phyloP scores from a whole-genome alignment of 2,888 invertebrate genomes.

The Sepiola atlantica region DNA sequence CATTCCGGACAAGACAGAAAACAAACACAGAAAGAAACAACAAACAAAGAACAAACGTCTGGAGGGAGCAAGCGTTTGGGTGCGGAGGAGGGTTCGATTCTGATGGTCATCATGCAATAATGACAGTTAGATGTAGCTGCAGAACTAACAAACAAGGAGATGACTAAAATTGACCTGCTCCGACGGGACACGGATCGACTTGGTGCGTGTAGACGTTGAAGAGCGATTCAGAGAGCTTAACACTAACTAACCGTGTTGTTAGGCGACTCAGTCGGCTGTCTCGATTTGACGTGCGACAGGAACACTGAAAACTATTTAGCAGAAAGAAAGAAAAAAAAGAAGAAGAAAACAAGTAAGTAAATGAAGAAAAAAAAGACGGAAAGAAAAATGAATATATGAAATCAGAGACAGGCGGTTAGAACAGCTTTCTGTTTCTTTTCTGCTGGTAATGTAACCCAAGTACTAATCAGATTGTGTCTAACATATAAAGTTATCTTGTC shows the following conservation, averaged over 20 bases:
- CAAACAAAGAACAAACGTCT: too few relatives aligned
- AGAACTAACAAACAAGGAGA: background rate
- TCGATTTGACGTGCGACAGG: background rate
- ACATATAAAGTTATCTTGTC: too few relatives aligned
- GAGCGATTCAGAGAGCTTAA: constrained; percentile 11
- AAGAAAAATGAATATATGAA: background rate
- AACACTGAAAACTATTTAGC: background rate
- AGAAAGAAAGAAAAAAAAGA: background rate
- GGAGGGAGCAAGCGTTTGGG: background rate
- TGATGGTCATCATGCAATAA: background rate
- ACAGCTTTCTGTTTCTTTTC: too few relatives aligned
- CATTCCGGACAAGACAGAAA: background rate
- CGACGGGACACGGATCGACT: background rate
- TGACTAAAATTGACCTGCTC: constrained; percentile 18
- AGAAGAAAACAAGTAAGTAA: background rate
- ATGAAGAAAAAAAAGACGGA: background rate
- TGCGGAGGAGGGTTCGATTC: background rate
- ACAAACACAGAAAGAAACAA: background rate
- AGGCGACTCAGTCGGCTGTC: background rate
- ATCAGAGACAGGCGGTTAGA: too few relatives aligned
- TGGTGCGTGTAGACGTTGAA: background rate
- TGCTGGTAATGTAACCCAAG: too few relatives aligned
- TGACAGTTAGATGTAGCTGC: background rate
- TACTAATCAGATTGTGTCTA: too few relatives aligned
- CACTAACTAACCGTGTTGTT: constrained; percentile 1